Conservation (phyloP, 92 coral and sea anemone species). For the Galaxea fascicularis region DNA sequence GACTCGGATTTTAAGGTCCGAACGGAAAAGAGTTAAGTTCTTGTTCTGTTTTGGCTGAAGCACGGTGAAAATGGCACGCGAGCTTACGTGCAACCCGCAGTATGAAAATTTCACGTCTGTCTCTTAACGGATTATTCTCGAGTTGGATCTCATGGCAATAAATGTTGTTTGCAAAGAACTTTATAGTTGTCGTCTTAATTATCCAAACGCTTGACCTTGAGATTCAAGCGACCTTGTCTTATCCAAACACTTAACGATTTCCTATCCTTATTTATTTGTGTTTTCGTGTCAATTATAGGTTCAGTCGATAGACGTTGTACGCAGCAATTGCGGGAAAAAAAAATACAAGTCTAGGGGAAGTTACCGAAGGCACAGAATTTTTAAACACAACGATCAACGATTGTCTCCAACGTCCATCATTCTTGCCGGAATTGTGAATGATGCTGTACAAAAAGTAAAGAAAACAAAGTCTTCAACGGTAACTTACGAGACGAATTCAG, state of each 20-base stretch:
- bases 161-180: too few relatives aligned
- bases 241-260: too few relatives aligned
- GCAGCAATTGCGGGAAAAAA: constrained; percentile 60
- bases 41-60: background rate
- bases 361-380: constrained; percentile 53
- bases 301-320: constrained; percentile 47
- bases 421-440: constrained; percentile 46
- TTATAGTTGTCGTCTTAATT: too few relatives aligned
- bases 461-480: constrained; percentile 5
- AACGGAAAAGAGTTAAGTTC: too few relatives aligned
- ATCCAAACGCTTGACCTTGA: too few relatives aligned
- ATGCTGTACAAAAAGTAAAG: constrained; percentile 45
- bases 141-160: too few relatives aligned
- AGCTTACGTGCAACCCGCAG: background rate
- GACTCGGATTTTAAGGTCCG: too few relatives aligned
- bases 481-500: constrained; percentile 32
- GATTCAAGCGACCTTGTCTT: too few relatives aligned
- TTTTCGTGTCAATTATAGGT: constrained; percentile 20
- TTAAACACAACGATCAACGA: constrained; percentile 9
- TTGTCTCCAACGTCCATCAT: constrained; percentile 28
- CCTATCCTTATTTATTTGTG: background rate
- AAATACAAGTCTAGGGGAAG: constrained; percentile 64
- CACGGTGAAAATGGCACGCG: background rate
- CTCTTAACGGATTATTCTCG: too few relatives aligned
- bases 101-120: too few relatives aligned